Percentiles rank a stretch among this genome's conserved stretches.
These are phyloP conservation scores for Pinctada fucata DNA, from an alignment of 2,888 invertebrate species.

Conservation along the genomic window DNA sequence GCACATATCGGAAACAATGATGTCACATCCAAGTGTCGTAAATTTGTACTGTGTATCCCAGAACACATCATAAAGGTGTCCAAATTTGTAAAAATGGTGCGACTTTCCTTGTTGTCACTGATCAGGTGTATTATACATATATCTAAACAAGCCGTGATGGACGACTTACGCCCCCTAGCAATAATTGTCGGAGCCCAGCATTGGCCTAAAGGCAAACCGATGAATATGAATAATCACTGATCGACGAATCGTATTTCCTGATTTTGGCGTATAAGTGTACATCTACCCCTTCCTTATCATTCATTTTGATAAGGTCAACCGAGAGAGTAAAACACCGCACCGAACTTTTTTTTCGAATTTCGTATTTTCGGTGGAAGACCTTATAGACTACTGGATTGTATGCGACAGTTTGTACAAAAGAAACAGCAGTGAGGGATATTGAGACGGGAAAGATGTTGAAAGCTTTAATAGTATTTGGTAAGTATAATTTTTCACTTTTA, in stretches of 20 bases:
- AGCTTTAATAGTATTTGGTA: background rate
- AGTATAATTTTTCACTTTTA: background rate
- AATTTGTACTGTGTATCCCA: no score
- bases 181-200: background rate
- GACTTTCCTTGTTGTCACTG: background rate
- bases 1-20: no score
- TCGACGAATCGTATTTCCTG: background rate
- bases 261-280: background rate
- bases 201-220: background rate
- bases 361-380: no score
- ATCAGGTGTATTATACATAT: background rate
- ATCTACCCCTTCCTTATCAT: background rate
- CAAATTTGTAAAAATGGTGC: background rate
- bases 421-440: background rate
- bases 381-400: background rate
- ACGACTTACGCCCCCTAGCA: background rate
- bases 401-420: background rate
- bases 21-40: no score
- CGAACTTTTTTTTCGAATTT: background rate
- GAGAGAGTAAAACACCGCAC: background rate
- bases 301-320: background rate
- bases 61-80: background rate
- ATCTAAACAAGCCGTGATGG: background rate
- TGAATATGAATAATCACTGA: background rate
- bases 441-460: background rate